These are phyloP conservation scores for Dromiciops gliroides DNA, from an alignment of 2,113 vertebrate species.

Conservation along the genomic window DNA sequence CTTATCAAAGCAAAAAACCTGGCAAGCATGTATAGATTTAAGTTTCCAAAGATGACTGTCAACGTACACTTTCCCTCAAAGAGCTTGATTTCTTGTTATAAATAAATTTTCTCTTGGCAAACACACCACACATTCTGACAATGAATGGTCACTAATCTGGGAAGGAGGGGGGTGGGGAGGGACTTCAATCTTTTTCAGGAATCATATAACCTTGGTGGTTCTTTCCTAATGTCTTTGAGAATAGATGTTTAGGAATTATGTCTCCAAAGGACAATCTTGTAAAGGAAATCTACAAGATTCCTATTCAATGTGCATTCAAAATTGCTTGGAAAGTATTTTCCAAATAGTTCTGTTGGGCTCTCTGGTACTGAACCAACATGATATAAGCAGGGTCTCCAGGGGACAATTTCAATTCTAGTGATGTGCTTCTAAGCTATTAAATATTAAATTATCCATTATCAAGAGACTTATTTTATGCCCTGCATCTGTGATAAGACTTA, in stretches of 20 bases:
- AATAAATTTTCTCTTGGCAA: slow-evolving; percentile 27
- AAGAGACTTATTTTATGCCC: neutral
- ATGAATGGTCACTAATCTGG: neutral
- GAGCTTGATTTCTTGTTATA: slow-evolving; percentile 25
- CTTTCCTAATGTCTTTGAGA: slow-evolving; percentile 37
- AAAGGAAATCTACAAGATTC: neutral
- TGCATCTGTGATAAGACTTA: neutral
- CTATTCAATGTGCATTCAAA: neutral
- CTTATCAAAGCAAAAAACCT: slow-evolving; percentile 24
- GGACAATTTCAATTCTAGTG: neutral
- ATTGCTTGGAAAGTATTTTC: neutral
- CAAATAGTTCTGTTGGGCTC: no score
- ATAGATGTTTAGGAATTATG: neutral
- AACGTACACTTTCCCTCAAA: neutral
- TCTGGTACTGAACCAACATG: no score
- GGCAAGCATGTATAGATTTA: neutral
- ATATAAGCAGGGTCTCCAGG: neutral
- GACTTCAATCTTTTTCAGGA: no score
- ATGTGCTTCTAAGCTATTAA: neutral
- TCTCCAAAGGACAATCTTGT: slow-evolving; percentile 3
- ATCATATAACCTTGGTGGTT: neutral
- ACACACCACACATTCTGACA: neutral
- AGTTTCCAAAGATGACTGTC: slow-evolving; percentile 21
- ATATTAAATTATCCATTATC: neutral
- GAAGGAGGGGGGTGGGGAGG: rapidly evolving